Percentiles rank a stretch among this genome's conserved stretches.
Evolutionary conservation across 1,140 invertebrate genomes (phyloP).

Genomic region (Drosophila nikananu): DNA sequence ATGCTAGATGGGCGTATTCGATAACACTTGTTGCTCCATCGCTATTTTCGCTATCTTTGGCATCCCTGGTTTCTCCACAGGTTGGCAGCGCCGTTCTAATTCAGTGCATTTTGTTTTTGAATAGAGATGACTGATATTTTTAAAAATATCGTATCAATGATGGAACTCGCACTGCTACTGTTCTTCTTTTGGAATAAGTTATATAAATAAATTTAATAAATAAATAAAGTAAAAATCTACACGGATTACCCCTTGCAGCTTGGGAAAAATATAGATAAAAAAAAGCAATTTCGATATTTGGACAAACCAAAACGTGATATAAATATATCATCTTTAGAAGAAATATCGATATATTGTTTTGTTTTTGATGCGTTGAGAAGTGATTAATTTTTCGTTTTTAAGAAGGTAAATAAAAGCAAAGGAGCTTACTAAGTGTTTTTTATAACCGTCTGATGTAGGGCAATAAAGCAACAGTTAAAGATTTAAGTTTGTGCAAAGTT

Average conservation of each 20-base stretch:
- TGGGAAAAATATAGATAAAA: too few relatives aligned
- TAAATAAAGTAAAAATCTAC: too few relatives aligned
- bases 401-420: constrained; percentile 61
- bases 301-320: too few relatives aligned
- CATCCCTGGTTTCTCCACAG: constrained; percentile 8
- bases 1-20: too few relatives aligned
- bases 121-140: too few relatives aligned
- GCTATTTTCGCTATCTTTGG: constrained; percentile 1
- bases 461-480: neutral
- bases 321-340: too few relatives aligned
- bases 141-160: too few relatives aligned
- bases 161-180: too few relatives aligned
- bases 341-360: constrained; percentile 27
- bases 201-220: too few relatives aligned
- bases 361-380: constrained; percentile 66
- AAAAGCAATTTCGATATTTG: too few relatives aligned
- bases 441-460: neutral
- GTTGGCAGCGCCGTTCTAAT: constrained; percentile 48
- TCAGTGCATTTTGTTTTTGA: constrained; percentile 20
- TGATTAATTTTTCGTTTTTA: constrained; percentile 39
- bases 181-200: too few relatives aligned
- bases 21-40: constrained; percentile 55
- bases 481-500: neutral
- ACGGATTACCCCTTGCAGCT: too few relatives aligned
- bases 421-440: neutral